Evolutionary conservation across 2,797 vertebrate species (phyloP).

Genomic region (Uromys caudimaculatus): DNA sequence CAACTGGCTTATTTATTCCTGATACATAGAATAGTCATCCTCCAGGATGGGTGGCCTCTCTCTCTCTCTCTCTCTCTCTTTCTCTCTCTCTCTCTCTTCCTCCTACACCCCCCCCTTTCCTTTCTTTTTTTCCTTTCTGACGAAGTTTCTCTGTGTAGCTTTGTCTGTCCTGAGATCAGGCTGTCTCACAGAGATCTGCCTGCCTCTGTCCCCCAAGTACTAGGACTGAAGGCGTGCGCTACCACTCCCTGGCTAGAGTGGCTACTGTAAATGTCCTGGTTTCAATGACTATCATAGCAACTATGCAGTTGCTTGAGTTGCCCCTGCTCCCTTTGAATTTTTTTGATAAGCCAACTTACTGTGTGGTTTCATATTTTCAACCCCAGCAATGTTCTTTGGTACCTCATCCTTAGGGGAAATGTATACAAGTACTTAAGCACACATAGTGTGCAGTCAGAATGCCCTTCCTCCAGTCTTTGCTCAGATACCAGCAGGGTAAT

Average conservation of each 20-base stretch:
- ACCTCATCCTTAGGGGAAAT: not conserved
- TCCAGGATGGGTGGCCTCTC: not conserved
- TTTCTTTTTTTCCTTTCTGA: not conserved
- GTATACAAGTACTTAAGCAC: not conserved
- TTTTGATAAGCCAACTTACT: not conserved
- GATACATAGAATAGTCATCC: not conserved
- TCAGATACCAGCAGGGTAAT: constrained; percentile 13
- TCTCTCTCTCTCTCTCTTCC: rapidly evolving
- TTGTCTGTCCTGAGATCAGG: not conserved
- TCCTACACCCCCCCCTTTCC: not conserved
- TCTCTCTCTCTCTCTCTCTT: rapidly evolving
- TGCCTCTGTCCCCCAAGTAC: not conserved
- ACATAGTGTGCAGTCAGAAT: not conserved
- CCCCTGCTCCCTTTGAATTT: not conserved
- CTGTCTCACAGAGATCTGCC: not conserved
- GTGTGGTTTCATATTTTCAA: not conserved
- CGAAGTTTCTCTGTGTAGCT: not conserved
- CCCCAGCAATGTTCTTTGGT: not conserved
- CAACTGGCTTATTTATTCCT: not conserved
- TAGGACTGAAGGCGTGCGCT: rapidly evolving
- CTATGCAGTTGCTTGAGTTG: not conserved
- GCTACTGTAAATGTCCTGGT: not conserved
- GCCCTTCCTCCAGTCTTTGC: constrained; percentile 12
- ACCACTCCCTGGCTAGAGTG: not conserved
- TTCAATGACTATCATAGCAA: not conserved